Percentiles rank a stretch among this genome's conserved stretches.
Evolutionary conservation across 2,797 vertebrate genomes (phyloP).

Genomic region (Oreortyx pictus): DNA sequence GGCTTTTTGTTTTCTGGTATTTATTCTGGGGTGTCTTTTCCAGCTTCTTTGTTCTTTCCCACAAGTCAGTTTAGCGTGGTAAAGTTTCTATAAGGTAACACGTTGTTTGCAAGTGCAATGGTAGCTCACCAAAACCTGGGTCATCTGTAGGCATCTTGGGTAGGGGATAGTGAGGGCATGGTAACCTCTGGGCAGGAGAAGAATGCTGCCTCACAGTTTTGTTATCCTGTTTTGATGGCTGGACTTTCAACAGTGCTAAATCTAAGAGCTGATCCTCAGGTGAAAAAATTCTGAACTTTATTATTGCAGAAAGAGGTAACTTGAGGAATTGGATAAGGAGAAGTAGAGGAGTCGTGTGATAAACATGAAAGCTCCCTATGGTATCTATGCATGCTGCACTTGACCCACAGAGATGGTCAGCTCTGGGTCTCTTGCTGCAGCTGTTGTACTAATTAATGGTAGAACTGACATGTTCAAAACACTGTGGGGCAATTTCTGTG

Average conservation of each 20-base stretch:
- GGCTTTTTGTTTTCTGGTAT: neutral
- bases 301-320: neutral
- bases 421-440: neutral
- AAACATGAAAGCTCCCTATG: neutral
- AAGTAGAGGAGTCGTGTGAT: neutral
- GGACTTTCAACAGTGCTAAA: neutral
- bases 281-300: neutral
- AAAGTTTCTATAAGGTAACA: fast-evolving
- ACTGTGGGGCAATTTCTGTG: neutral
- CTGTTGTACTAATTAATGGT: neutral
- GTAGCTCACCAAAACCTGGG: neutral
- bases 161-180: neutral
- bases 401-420: neutral
- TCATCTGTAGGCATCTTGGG: neutral
- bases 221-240: neutral
- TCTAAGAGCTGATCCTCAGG: neutral
- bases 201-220: neutral
- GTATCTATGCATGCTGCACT: neutral
- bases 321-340: neutral
- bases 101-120: fast-evolving
- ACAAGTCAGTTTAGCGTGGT: fast-evolving
- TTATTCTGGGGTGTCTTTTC: neutral
- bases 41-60: neutral
- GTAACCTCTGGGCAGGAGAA: neutral
- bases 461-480: neutral